Evolutionary conservation across 2,888 invertebrate genomes (phyloP), one percentile per base, ranked within the genome.

Genomic region (Gisinianus flammeolus): DNA sequence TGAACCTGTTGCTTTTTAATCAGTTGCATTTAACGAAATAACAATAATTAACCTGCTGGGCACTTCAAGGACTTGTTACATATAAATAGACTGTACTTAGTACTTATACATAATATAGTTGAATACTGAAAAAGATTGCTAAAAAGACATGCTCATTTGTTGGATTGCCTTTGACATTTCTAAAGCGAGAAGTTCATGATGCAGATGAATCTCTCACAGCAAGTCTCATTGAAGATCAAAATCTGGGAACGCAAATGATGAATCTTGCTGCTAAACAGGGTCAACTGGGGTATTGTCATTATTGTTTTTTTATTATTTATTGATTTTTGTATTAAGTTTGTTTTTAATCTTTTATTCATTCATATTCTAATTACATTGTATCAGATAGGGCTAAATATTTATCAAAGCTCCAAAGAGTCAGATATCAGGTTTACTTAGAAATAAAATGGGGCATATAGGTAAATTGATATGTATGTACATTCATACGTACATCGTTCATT

Each of bases 161-260:
- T 62, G n/a, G 62, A 30, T 73, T 35, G 33, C 26, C 58, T 72
- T 58, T 52, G 2, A 33, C 58, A 12, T 64, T 80, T 74, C 67
- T 52, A 75, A 83, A 84, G 84, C 81, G 83, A 69, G 84, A 84
- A 71, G 81, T 81, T 33, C 78, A 80, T 72, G 84, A 83, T n/a
- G 77, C 77, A 52, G 84, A 83, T 89, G 95, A 95, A 90, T 95
- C 95, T 90, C 94, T 95, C 94, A 95, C 95, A 89, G 93, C 95
- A 89, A 94, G 95, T 89, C 92, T 95, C 90, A 95, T 95, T 89
- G 93, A 93, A 89, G 95, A 95, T 90, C 95, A 95, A 91, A 90
- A 90, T 87, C 90, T 93, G 89, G 84, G 82, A 78, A 93, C 93
- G 90, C 92, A 92, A 90, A 92, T 93, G 81, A 83, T 82, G 81